Percentiles rank a stretch among this genome's conserved stretches.
Conservation (phyloP, 2,888 invertebrate genomes). For the Ormyrus nitidulus region DNA sequence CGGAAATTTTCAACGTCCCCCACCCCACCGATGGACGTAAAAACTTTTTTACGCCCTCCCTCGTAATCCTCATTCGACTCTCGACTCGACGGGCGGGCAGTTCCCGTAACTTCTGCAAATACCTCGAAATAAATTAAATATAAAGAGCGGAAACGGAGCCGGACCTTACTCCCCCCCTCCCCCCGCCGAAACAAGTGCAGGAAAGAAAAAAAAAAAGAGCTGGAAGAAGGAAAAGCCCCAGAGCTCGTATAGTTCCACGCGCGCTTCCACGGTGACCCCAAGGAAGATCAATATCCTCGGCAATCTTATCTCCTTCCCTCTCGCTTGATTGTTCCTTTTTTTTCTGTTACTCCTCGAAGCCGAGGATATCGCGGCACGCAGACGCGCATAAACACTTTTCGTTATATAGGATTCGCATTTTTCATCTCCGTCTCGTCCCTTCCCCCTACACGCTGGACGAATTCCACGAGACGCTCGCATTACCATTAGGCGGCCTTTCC, state of each 20-base stretch:
- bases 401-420: slow-evolving; percentile 37
- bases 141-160: background rate
- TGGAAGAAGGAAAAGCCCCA: background rate
- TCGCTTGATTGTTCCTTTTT: slow-evolving; percentile 46
- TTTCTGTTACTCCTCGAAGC: background rate
- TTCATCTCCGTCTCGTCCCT: slow-evolving; percentile 1
- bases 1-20: no score
- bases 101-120: slow-evolving; percentile 20
- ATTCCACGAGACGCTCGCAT: slow-evolving; percentile 16
- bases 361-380: slow-evolving; percentile 6
- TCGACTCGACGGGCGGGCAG: background rate
- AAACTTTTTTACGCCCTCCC: slow-evolving; percentile 4
- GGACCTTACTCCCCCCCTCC: background rate
- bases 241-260: slow-evolving; percentile 50
- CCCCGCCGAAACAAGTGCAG: slow-evolving; percentile 42
- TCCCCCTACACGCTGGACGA: background rate
- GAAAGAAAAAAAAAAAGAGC: slow-evolving; percentile 56
- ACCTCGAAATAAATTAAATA: slow-evolving; percentile 40
- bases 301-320: slow-evolving; percentile 67
- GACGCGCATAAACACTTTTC: background rate
- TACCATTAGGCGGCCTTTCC: slow-evolving; percentile 13
- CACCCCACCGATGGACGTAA: no score
- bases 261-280: slow-evolving; percentile 65
- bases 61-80: slow-evolving; percentile 21
- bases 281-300: slow-evolving; percentile 70